These are phyloP conservation scores for Streptopelia turtur DNA, from an alignment of 2,797 vertebrate genomes.

Conservation along the genomic window DNA sequence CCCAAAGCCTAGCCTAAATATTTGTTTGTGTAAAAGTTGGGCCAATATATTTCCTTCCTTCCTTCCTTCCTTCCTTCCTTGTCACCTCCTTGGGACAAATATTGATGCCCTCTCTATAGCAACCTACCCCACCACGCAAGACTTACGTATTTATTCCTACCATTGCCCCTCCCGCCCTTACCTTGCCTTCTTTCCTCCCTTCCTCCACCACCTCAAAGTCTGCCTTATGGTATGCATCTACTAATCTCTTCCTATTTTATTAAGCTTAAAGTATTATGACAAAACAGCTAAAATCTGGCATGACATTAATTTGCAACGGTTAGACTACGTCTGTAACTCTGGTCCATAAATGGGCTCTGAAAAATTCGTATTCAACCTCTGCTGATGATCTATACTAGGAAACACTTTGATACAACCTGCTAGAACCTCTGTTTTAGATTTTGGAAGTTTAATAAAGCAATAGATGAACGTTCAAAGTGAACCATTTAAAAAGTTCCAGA, in stretches of 20 bases:
- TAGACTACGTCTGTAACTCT: not conserved
- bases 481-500: not conserved
- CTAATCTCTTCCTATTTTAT: not conserved
- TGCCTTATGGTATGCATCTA: not conserved
- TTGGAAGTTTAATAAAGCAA: not conserved
- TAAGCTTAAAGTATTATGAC: not conserved
- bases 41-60: not conserved
- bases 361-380: not conserved
- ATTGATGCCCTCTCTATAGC: not conserved
- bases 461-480: not conserved
- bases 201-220: not conserved
- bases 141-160: rapidly evolving
- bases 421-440: not conserved
- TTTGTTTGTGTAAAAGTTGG: not conserved
- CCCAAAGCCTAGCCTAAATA: not conserved
- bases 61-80: not conserved
- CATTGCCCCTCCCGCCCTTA: not conserved
- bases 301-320: not conserved
- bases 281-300: not conserved
- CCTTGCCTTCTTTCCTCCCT: not conserved
- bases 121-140: not conserved
- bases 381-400: not conserved
- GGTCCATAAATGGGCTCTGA: not conserved
- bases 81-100: not conserved
- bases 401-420: not conserved